Conservation (phyloP, 2,797 vertebrate species). For the Manis pentadactyla region DNA sequence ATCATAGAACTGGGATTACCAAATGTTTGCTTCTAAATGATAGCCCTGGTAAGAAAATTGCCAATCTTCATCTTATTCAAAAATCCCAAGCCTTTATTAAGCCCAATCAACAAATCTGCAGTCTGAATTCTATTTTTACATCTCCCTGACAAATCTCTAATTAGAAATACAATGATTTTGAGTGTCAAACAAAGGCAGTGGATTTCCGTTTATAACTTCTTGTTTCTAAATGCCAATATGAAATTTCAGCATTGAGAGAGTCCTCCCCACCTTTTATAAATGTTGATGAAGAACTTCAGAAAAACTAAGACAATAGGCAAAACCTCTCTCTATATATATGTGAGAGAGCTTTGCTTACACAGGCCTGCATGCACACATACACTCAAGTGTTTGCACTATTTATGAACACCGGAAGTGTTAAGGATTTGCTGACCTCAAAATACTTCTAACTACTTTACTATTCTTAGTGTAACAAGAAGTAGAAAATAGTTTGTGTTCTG, state of each 20-base stretch:
- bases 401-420: neutral
- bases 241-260: neutral
- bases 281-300: neutral
- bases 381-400: slow-evolving; percentile 61
- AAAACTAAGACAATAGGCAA: slow-evolving; percentile 65
- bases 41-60: slow-evolving; percentile 2
- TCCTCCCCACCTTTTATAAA: slow-evolving; percentile 46
- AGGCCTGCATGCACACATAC: neutral
- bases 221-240: slow-evolving; percentile 51
- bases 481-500: neutral
- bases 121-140: slow-evolving; percentile 1
- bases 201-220: slow-evolving; percentile 33
- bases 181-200: slow-evolving; percentile 13
- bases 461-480: slow-evolving; percentile 70
- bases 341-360: slow-evolving; percentile 43
- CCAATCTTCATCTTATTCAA: slow-evolving; percentile 23
- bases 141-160: slow-evolving; percentile 9
- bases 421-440: slow-evolving; percentile 55
- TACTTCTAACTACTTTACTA: slow-evolving; percentile 63
- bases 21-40: slow-evolving; percentile 34
- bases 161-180: slow-evolving; percentile 37
- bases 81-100: slow-evolving; percentile 59
- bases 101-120: accelerated
- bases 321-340: slow-evolving; percentile 6
- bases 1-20: neutral